Conservation (phyloP, 2,113 vertebrate genomes). For the Indri indri region DNA sequence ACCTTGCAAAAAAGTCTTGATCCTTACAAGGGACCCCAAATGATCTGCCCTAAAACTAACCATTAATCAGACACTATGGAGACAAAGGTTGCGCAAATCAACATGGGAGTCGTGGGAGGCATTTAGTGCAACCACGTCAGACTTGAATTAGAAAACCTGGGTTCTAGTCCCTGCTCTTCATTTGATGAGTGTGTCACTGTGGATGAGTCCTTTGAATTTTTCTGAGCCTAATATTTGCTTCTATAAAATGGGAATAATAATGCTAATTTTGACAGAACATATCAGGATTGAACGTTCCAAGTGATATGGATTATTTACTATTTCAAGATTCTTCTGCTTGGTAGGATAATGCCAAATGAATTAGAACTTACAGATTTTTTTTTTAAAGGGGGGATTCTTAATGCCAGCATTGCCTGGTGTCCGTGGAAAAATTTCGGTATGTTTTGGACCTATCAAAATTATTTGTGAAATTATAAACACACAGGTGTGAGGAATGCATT, state of each 20-base stretch:
- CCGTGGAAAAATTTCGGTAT: not conserved
- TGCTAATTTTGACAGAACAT: not conserved
- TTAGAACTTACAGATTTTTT: not conserved
- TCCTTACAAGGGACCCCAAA: slow-evolving; percentile 52
- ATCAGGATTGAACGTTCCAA: not conserved
- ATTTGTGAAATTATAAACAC: not conserved
- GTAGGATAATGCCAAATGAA: not conserved
- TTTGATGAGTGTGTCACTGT: not conserved
- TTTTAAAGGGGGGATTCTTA: not conserved
- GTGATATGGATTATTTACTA: not conserved
- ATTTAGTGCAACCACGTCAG: not conserved
- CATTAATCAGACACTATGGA: slow-evolving; percentile 48
- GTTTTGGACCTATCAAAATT: not conserved
- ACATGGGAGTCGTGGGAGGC: not conserved
- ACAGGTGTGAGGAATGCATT: not conserved
- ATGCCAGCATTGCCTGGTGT: not conserved
- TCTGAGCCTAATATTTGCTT: not conserved
- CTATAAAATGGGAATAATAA: not conserved
- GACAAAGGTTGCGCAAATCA: not conserved
- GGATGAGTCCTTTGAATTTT: not conserved
- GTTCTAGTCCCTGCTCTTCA: not conserved
- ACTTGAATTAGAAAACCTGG: not conserved
- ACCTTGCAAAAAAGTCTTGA: slow-evolving; percentile 55
- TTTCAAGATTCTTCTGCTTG: not conserved
- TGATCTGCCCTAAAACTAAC: slow-evolving; percentile 40